Percentiles rank a stretch among this genome's conserved stretches.
Conservation (phyloP, 2,888 invertebrate species). For the Nycteola revayana region DNA sequence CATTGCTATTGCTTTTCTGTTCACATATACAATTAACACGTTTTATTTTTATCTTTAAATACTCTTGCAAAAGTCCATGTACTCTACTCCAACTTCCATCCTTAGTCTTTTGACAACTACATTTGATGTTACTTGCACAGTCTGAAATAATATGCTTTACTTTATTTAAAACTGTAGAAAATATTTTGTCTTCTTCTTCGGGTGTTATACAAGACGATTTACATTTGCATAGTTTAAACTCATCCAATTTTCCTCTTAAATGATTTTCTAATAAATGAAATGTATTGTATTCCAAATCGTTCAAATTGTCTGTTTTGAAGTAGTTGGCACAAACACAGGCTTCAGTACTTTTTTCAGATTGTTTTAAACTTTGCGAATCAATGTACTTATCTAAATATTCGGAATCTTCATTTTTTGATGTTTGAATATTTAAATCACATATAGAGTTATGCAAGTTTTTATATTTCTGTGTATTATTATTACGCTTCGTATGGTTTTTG, state of each 20-base stretch:
- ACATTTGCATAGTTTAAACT: constrained; percentile 46
- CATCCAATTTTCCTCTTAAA: constrained; percentile 53
- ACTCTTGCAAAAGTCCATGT: constrained; percentile 65
- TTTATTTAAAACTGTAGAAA: constrained; percentile 48
- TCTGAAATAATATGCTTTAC: constrained; percentile 61
- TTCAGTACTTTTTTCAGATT: constrained; percentile 18
- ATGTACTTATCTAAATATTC: constrained; percentile 32
- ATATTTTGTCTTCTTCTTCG: constrained; percentile 54
- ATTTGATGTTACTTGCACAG: constrained; percentile 45
- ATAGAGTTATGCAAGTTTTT: constrained; percentile 1
- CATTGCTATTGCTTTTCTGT: constrained; percentile 35
- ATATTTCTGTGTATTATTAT: too few species aligned
- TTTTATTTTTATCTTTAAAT: constrained; percentile 67
- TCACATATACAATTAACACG: constrained; percentile 56
- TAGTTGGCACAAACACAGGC: constrained; percentile 54
- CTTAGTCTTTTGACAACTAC: constrained; percentile 40
- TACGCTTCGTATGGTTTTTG: too few species aligned
- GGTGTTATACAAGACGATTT: constrained; percentile 44
- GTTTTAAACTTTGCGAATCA: constrained; percentile 34
- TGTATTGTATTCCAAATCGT: constrained; percentile 63
- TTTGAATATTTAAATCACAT: constrained; percentile 32
- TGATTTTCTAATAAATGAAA: constrained; percentile 64
- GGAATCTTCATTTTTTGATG: constrained; percentile 33
- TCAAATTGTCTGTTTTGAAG: constrained; percentile 36
- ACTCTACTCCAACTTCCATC: constrained; percentile 67